These are phyloP conservation scores for Notolepis coatsorum DNA, from an alignment of 2,797 vertebrate species.

Conservation along the genomic window DNA sequence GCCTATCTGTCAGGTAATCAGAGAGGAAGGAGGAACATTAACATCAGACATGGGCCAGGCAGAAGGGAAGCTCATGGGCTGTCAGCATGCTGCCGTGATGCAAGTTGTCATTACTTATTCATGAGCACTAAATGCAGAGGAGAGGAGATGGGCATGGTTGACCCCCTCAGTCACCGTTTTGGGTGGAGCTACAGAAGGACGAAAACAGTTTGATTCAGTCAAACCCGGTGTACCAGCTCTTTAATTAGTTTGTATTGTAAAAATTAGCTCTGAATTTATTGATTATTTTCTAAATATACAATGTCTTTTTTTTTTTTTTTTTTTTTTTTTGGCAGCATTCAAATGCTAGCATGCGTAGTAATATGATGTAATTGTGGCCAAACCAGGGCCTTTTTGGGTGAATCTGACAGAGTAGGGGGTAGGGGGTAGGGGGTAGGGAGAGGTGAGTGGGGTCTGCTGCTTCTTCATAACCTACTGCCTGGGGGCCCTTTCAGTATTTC, in stretches of 20 bases:
- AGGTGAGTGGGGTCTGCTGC: no score
- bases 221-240: constrained; percentile 47
- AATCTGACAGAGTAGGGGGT: no score
- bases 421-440: no score
- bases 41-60: constrained; percentile 77
- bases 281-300: constrained; percentile 8
- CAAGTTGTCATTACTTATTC: constrained; percentile 81
- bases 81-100: constrained; percentile 78
- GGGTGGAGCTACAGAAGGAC: constrained; percentile 47
- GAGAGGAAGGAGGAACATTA: constrained; percentile 79
- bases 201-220: constrained; percentile 61
- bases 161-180: constrained; percentile 66
- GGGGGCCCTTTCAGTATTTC: no score
- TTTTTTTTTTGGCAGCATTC: neutral
- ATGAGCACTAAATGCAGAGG: constrained; percentile 81
- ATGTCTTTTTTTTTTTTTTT: neutral
- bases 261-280: no score
- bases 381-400: no score
- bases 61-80: constrained; percentile 79
- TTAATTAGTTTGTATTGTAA: no score
- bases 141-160: constrained; percentile 77
- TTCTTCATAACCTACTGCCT: no score
- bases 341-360: neutral
- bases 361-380: constrained; percentile 24
- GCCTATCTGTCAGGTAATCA: constrained; percentile 82